Evolutionary conservation across 2,797 vertebrate genomes (phyloP).

Genomic region (Bucorvus abyssinicus): DNA sequence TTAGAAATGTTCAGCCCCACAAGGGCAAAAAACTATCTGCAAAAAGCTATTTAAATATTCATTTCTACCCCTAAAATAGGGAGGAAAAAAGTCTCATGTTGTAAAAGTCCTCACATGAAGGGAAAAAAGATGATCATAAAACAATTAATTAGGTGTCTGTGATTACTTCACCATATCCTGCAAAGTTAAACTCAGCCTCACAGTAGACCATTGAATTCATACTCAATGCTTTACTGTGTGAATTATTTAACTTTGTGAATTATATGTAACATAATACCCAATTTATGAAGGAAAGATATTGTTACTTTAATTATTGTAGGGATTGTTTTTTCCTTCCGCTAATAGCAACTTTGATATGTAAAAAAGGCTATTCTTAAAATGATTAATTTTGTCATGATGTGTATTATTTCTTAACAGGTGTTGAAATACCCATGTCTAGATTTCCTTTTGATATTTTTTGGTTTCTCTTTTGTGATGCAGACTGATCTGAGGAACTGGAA

Average conservation of each 20-base stretch:
- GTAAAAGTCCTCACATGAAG: not conserved
- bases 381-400: not conserved
- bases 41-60: conserved; percentile 61
- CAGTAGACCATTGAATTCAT: not conserved
- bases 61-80: not conserved
- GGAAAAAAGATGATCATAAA: not conserved
- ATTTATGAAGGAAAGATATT: not conserved
- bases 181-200: not conserved
- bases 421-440: not conserved
- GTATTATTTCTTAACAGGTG: not conserved
- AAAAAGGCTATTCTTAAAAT: not conserved
- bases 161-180: not conserved
- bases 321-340: not conserved
- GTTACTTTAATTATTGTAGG: not conserved
- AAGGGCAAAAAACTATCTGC: conserved; percentile 37
- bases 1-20: conserved; percentile 53
- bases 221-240: not conserved
- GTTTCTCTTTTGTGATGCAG: not conserved
- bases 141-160: not conserved
- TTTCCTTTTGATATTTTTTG: not conserved
- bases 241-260: not conserved
- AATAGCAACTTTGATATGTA: not conserved
- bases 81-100: not conserved
- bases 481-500: not conserved
- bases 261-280: not conserved